phyloP scores from a whole-genome alignment of 2,888 invertebrate genomes.

The Axea sp. region DNA sequence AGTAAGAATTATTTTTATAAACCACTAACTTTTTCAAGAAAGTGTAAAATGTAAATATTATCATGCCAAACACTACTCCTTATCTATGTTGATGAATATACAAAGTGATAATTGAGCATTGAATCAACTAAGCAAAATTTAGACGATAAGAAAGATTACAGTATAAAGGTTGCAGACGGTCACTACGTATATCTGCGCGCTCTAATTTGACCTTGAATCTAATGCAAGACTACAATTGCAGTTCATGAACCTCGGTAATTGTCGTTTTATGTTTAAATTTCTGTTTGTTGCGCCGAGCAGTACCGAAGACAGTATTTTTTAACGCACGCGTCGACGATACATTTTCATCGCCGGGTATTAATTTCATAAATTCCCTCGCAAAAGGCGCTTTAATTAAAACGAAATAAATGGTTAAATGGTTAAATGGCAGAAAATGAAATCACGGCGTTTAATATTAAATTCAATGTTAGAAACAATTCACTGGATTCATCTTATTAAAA shows the following conservation, averaged over 20 bases:
- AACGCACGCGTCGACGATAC: neutral
- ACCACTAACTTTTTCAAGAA: conserved; percentile 14
- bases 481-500: too few species aligned
- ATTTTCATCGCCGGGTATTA: too few species aligned
- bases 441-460: too few species aligned
- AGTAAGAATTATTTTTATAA: too few species aligned
- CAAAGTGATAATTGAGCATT: conserved; percentile 36
- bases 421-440: too few species aligned
- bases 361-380: too few species aligned
- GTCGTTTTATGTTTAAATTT: conserved; percentile 63
- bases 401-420: too few species aligned
- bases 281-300: conserved; percentile 57
- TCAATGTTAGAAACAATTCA: too few species aligned
- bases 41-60: conserved; percentile 21
- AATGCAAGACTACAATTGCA: conserved; percentile 71
- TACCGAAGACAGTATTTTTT: conserved; percentile 11
- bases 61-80: conserved; percentile 22
- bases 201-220: conserved; percentile 78
- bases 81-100: conserved; percentile 16
- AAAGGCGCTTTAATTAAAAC: too few species aligned
- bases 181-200: conserved; percentile 62
- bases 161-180: conserved; percentile 60
- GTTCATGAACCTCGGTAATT: conserved; percentile 71
- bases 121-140: conserved; percentile 50
- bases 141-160: conserved; percentile 49